A percentile compares a stretch with the other conserved stretches of the same genome.
phyloP scores from a whole-genome alignment of 2,888 invertebrate genomes.

The Drosophila recens region DNA sequence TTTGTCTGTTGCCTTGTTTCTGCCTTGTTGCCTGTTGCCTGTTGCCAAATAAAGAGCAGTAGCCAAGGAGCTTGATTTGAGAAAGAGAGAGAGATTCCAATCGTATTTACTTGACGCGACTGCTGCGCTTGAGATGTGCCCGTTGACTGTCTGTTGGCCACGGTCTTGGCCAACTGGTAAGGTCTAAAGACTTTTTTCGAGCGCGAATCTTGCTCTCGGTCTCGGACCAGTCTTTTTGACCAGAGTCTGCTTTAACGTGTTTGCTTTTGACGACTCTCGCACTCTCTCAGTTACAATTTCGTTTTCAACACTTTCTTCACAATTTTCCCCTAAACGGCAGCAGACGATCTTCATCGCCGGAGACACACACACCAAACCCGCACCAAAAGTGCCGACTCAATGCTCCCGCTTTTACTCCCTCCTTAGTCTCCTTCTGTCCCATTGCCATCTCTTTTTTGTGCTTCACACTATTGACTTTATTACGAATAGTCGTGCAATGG shows the following conservation, averaged over 20 bases:
- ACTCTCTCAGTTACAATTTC: conserved; percentile 76
- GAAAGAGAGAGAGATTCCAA: conserved; percentile 22
- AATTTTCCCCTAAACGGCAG: conserved; percentile 73
- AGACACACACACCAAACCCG: conserved; percentile 17
- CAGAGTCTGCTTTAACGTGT: conserved; percentile 60
- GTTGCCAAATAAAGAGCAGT: conserved; percentile 35
- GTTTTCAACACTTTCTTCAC: conserved; percentile 81
- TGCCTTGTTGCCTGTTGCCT: conserved; percentile 16
- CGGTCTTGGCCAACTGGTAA: conserved; percentile 72
- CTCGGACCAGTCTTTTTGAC: conserved; percentile 60
- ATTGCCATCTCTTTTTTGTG: conserved; percentile 8
- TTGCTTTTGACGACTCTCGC: conserved; percentile 55
- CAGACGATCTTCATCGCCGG: conserved; percentile 25
- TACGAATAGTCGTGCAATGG: conserved; percentile 73
- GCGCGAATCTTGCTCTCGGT: conserved; percentile 35
- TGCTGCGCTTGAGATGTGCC: conserved; percentile 75
- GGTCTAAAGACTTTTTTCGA: conserved; percentile 44
- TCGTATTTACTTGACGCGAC: conserved; percentile 55
- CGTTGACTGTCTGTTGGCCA: conserved; percentile 70
- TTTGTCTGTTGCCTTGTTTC: conserved; percentile 17
- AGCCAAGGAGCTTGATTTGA: conserved; percentile 34
- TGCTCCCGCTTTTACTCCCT: neutral
- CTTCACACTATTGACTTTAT: conserved; percentile 50
- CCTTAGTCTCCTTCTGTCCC: conserved; percentile 7
- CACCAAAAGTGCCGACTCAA: conserved; percentile 58